Evolutionary conservation across 1,140 invertebrate genomes (phyloP).

Genomic region (Dinothrombium tinctorium): DNA sequence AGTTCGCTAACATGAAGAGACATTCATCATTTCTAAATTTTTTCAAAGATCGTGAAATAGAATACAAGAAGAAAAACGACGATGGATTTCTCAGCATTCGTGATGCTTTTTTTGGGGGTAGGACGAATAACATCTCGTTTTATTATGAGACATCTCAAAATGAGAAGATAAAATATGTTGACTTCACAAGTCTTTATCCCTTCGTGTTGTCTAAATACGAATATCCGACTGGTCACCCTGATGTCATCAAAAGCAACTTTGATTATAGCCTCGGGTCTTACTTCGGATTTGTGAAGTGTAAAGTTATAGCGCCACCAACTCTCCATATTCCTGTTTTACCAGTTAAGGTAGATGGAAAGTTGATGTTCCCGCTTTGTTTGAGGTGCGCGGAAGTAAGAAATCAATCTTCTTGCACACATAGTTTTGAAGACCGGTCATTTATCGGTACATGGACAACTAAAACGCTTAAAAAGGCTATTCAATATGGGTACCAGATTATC

Average conservation of each 20-base stretch:
- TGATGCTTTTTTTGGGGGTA: not conserved
- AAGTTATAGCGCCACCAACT: not conserved
- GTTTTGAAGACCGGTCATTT: no score
- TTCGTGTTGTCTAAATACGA: not conserved
- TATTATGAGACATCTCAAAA: not conserved
- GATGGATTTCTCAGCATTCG: not conserved
- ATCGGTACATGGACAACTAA: no score
- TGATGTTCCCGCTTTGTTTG: not conserved
- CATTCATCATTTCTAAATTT: no score
- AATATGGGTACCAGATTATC: no score
- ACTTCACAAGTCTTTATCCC: slow-evolving; percentile 2
- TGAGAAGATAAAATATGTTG: not conserved
- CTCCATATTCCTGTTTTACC: not conserved
- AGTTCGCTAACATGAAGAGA: no score
- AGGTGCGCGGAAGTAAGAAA: not conserved
- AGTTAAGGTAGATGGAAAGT: not conserved
- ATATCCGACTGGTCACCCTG: not conserved
- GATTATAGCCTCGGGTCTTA: not conserved
- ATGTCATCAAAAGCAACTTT: not conserved
- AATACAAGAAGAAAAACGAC: no score
- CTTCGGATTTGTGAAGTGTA: not conserved
- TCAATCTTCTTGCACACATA: no score
- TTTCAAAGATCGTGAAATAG: no score
- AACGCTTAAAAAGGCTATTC: no score
- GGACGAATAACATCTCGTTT: not conserved